Base-by-base conservation (phyloP, 2,797 vertebrate species). In the Lithobates pipiens region DNA sequence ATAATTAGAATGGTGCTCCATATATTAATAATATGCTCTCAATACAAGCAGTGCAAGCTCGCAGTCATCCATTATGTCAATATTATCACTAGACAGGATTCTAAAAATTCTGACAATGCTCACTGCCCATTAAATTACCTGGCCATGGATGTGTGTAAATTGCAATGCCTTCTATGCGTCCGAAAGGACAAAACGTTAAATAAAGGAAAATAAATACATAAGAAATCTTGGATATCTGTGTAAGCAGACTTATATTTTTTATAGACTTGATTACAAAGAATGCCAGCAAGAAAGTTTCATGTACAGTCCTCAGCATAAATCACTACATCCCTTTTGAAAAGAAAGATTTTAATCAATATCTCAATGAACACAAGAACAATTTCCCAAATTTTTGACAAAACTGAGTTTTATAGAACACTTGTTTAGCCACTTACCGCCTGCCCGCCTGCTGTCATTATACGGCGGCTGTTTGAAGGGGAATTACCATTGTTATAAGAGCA, bases 1-100 rank as follows among this genome's bases (percentile, higher is more conserved):
- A 90, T 93, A 94, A 95, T 95, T 93, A 92, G 91, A 91, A 0
- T 71, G 92, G 90, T 75, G 70, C 23, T 32, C 76, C 39, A 83
- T 77, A 79, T 82, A 86, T 86, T 86, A 86, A 80, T 83, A 54
- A 65, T 65, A 39, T 69, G 29, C 36, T 76, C 63, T 36, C 63
- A 27, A 85, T 85, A 81, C 63, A 63, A 25, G 44, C 82, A 61
- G 61, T 23, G 69, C 69, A 2, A 29, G 32, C 32, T 76, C 54
- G 5, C 72, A 81, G 77, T 11, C 72, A 80, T 69, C 72, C 77
- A 85, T 85, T 80, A 81, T 85, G 78, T 81, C 77, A 80, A 80
- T 85, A 75, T 75, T 71, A 80, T 81, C 77, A 61, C 65, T 70
- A 27, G 34, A 76, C 27, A 29, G 63, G 75, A 72, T 69, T 63